These are phyloP conservation scores for Diadumene lineata DNA, from an alignment of 92 coral and sea anemone species.

Conservation along the genomic window DNA sequence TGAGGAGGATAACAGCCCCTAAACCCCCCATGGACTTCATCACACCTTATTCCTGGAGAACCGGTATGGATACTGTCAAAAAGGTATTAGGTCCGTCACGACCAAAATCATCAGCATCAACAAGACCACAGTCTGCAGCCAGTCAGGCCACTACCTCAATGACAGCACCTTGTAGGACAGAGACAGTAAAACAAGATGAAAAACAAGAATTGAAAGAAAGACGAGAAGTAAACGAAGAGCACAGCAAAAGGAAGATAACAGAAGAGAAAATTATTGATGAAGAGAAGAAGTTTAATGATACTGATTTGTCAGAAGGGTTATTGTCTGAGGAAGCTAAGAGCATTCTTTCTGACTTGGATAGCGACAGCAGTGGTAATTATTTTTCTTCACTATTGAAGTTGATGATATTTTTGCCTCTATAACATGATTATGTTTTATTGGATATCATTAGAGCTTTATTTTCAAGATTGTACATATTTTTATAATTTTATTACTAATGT, in stretches of 20 bases:
- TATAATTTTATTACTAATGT: no score
- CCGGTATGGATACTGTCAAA: conserved; percentile 93
- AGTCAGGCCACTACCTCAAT: conserved; percentile 34
- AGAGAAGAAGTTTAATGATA: not conserved
- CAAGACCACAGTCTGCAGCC: conserved; percentile 53
- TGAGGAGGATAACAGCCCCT: conserved; percentile 80
- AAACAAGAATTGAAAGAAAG: conserved; percentile 14
- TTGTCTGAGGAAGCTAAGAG: conserved; percentile 80
- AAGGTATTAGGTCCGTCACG: conserved; percentile 72
- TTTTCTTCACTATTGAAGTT: not conserved
- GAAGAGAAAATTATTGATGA: not conserved
- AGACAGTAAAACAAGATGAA: conserved; percentile 20
- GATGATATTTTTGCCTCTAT: no score
- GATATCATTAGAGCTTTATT: no score
- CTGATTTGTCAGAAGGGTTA: not conserved
- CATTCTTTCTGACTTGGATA: conserved; percentile 79
- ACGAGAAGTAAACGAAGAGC: not conserved
- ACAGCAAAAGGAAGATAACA: conserved; percentile 4
- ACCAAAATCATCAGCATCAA: conserved; percentile 34
- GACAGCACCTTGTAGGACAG: conserved; percentile 30
- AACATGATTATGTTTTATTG: no score
- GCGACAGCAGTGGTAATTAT: conserved; percentile 71
- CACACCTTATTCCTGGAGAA: conserved; percentile 88
- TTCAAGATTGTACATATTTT: no score
- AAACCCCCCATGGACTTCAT: conserved; percentile 76